These are phyloP conservation scores for Mormyrops attenuatus DNA, from an alignment of 2,797 vertebrate species.

Conservation along the genomic window DNA sequence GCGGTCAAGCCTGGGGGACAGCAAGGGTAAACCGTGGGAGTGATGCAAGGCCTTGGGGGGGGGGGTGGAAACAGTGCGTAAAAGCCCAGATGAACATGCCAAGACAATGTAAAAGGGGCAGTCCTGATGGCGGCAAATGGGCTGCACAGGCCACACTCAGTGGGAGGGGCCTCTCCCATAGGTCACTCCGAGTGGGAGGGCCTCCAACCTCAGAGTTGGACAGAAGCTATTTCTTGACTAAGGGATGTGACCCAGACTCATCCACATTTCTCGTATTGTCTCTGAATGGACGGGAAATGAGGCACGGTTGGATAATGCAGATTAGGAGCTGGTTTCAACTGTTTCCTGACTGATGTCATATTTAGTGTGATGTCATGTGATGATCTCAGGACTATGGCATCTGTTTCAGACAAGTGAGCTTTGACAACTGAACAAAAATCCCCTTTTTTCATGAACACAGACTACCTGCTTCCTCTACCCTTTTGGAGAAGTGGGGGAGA, in stretches of 20 bases:
- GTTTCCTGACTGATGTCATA: slow-evolving; percentile 9
- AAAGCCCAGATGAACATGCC: slow-evolving; percentile 33
- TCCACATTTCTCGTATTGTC: background rate
- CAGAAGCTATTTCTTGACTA: slow-evolving; percentile 25
- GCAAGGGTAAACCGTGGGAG: background rate
- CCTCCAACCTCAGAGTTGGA: background rate
- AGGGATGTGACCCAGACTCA: background rate
- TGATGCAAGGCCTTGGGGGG: background rate
- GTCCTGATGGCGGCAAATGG: slow-evolving; percentile 24
- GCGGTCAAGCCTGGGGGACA: background rate
- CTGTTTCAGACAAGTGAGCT: background rate
- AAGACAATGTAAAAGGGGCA: slow-evolving; percentile 31
- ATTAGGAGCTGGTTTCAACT: background rate
- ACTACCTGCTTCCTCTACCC: slow-evolving; percentile 17
- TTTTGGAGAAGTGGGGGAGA: background rate
- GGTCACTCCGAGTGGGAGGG: background rate
- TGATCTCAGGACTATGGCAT: background rate
- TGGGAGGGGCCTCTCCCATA: background rate
- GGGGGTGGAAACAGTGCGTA: slow-evolving; percentile 22
- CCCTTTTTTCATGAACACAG: slow-evolving; percentile 18
- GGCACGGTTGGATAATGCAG: background rate
- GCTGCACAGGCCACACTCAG: background rate
- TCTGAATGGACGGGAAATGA: background rate
- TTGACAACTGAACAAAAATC: background rate
- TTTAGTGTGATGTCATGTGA: background rate